phyloP scores from a whole-genome alignment of 2,888 invertebrate genomes.

The Pollenia angustigena region DNA sequence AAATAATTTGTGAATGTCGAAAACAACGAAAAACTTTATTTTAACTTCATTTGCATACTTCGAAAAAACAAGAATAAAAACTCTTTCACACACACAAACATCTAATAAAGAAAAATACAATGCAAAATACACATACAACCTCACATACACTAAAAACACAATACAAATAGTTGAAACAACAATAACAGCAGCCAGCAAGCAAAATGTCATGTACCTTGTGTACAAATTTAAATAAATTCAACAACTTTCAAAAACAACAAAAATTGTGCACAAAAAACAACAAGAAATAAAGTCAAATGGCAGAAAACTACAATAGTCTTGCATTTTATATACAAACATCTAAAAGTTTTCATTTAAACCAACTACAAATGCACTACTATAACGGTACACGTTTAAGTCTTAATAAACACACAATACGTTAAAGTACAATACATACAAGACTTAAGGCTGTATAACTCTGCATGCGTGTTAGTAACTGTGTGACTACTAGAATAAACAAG shows the following conservation, averaged over 20 bases:
- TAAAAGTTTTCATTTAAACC: slow-evolving; percentile 34
- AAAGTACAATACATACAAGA: background rate
- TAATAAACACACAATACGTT: background rate
- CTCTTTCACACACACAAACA: slow-evolving; percentile 1
- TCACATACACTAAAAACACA: slow-evolving; percentile 1
- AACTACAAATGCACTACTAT: background rate
- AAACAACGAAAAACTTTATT: slow-evolving; percentile 68
- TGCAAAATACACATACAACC: background rate
- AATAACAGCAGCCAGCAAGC: slow-evolving; percentile 7
- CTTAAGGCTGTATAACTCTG: slow-evolving; percentile 12
- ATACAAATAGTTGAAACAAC: slow-evolving; percentile 18
- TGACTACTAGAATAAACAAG: slow-evolving; percentile 7
- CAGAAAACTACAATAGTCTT: slow-evolving; percentile 60
- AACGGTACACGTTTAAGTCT: slow-evolving; percentile 2
- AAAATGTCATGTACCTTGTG: slow-evolving; percentile 66
- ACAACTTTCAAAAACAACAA: slow-evolving; percentile 35
- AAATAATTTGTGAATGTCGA: slow-evolving; percentile 71
- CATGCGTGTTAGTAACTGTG: background rate
- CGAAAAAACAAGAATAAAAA: background rate
- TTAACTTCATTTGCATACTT: slow-evolving; percentile 70
- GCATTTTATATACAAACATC: slow-evolving; percentile 43
- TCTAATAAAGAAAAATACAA: slow-evolving; percentile 3
- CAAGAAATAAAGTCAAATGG: slow-evolving; percentile 53
- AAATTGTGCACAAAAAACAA: slow-evolving; percentile 13
- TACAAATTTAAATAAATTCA: slow-evolving; percentile 61